Base-by-base conservation (phyloP, 2,113 vertebrate species). In the Esox niger region DNA sequence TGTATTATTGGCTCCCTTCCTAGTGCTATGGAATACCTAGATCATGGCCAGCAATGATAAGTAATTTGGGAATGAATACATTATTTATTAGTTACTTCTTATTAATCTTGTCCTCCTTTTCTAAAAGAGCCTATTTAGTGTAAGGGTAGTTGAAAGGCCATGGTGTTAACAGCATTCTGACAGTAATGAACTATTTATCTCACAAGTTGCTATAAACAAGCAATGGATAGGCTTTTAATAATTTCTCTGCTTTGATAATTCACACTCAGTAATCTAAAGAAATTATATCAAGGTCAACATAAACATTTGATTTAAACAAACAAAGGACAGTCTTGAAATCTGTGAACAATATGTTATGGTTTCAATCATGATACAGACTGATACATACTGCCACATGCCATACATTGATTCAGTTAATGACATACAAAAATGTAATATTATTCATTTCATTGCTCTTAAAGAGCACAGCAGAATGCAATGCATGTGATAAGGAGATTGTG, bases 81-180 rank as follows among this genome's bases (percentile, higher is more conserved):
- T 92, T 90, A 90, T 92, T 84, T 74, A 91, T 85, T 65, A 38
- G 83, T 87, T 90, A 91, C 91, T 91, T 83, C 87, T 83, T 84
- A 90, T 91, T 89, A 89, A 91, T 91, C 85, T 87, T n/a, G 66
- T 67, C 76, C 76, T 66, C 79, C 71, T 68, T 57, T 78, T 80
- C 79, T 62, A 78, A 83, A 84, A 76, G 72, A 86, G 68, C 73
- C 70, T 74, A 76, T 88, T 88, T 85, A 82, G 74, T 52, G 68
- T 49, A 67, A 47, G 75, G 74, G 64, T 71, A 10, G 62, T 65
- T 32, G 46, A 31, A 65, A 81, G 82, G 79, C 79, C 54, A 62
- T 73, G 68, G 66, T 66, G 70, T 46, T 57, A 66, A 65, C 69
- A 67, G 64, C 68, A 69, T 68, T 73, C 78, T 81, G 84, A 86